These are phyloP conservation scores for Drosophila niveifrons DNA, from an alignment of 2,888 invertebrate genomes.

Conservation along the genomic window DNA sequence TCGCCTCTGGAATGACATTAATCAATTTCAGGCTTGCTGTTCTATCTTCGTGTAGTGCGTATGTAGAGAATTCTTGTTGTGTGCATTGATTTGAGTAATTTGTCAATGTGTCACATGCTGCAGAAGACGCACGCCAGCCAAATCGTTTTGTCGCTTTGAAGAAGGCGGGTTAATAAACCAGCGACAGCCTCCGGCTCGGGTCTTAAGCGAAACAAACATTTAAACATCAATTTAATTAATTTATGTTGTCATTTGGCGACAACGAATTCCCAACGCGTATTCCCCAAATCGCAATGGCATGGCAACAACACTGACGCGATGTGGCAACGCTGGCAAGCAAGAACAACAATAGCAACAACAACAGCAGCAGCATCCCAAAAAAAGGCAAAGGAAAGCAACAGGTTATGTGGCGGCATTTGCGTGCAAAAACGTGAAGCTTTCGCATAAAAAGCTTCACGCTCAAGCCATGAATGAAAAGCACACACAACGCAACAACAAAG, in stretches of 20 bases:
- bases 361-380: conserved; percentile 35
- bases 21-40: conserved; percentile 57
- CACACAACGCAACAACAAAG: conserved; percentile 10
- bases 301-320: conserved; percentile 53
- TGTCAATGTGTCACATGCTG: conserved; percentile 69
- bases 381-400: conserved; percentile 54
- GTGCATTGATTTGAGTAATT: conserved; percentile 58
- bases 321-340: conserved; percentile 46
- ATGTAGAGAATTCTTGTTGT: not conserved
- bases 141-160: conserved; percentile 15
- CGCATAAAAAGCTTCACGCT: conserved; percentile 48
- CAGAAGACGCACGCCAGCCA: conserved; percentile 9
- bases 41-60: not conserved
- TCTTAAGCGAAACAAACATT: conserved; percentile 36
- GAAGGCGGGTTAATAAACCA: conserved; percentile 54
- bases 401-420: conserved; percentile 57
- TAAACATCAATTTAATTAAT: conserved; percentile 78
- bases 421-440: conserved; percentile 49
- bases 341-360: not conserved
- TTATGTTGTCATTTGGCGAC: conserved; percentile 59
- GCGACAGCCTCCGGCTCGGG: conserved; percentile 3
- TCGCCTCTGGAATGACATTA: conserved; percentile 53
- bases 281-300: conserved; percentile 28
- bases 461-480: conserved; percentile 73
- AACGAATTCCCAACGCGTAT: conserved; percentile 10